Conservation (phyloP, 2,888 invertebrate species). For the Hirudinaria manillensis region DNA sequence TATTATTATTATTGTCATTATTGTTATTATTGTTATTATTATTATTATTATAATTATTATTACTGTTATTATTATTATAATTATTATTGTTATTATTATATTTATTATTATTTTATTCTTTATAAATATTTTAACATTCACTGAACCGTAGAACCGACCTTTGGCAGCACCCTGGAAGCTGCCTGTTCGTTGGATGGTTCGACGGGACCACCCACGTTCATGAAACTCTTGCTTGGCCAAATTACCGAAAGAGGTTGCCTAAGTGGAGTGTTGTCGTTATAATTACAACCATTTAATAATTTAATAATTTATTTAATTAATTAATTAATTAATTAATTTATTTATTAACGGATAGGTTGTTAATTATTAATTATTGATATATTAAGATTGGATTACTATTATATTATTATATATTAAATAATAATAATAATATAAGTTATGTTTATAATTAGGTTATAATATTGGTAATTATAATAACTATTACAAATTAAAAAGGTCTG, state of each 20-base stretch:
- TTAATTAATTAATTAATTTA: neutral
- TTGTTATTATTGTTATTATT: neutral
- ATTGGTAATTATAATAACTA: neutral
- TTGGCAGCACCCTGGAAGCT: constrained; percentile 11
- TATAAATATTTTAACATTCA: neutral
- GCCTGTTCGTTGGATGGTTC: neutral
- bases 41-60: neutral
- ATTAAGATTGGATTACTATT: too few relatives aligned
- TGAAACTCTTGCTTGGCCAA: neutral
- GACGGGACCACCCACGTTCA: neutral
- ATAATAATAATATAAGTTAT: too few relatives aligned
- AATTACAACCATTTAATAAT: neutral
- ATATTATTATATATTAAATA: too few relatives aligned
- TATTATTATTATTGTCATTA: too few relatives aligned
- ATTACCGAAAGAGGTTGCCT: constrained; percentile 6
- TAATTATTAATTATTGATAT: neutral
- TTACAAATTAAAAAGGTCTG: constrained; percentile 4
- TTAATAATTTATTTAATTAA: neutral
- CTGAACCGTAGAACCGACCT: constrained; percentile 8
- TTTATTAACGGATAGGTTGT: neutral
- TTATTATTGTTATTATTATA: neutral
- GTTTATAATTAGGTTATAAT: too few relatives aligned
- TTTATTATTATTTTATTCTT: neutral
- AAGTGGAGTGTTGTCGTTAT: too few relatives aligned
- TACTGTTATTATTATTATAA: neutral